phyloP scores from a whole-genome alignment of 2,797 vertebrate species.

The Merluccius polli region DNA sequence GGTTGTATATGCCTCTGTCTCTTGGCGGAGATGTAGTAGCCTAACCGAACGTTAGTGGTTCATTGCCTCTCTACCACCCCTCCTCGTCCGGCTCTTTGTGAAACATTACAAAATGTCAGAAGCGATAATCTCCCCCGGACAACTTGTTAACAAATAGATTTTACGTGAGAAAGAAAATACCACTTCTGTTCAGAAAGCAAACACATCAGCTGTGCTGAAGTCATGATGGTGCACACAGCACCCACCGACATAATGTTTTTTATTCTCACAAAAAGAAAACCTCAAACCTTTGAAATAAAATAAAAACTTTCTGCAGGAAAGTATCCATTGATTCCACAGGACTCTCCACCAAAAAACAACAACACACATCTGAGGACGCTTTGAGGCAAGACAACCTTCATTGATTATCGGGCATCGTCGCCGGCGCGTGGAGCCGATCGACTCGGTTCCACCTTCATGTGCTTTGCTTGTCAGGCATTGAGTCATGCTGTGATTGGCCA shows the following conservation, averaged over 20 bases:
- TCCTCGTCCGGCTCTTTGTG: background rate
- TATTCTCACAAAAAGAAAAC: background rate
- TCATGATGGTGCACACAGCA: background rate
- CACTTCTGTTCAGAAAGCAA: background rate
- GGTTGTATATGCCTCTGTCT: background rate
- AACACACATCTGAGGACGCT: slow-evolving; percentile 44
- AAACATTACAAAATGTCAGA: background rate
- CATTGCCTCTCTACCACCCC: background rate
- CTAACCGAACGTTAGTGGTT: no score
- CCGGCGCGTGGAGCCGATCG: slow-evolving; percentile 53
- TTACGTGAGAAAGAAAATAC: background rate
- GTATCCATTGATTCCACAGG: slow-evolving; percentile 47
- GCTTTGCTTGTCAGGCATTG: slow-evolving; percentile 39
- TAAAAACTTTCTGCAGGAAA: slow-evolving; percentile 13
- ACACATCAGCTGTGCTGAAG: background rate
- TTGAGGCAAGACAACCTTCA: slow-evolving; percentile 55
- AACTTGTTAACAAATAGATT: background rate
- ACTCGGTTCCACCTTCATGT: slow-evolving; percentile 45
- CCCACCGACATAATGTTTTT: background rate
- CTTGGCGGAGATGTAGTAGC: background rate
- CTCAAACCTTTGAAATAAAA: background rate
- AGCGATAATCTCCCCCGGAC: background rate
- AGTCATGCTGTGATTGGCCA: slow-evolving; percentile 51
- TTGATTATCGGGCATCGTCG: slow-evolving; percentile 66
- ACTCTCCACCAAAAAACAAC: slow-evolving; percentile 45